These are phyloP conservation scores for Rhyacophila evoluta DNA, from an alignment of 2,888 invertebrate genomes.

Conservation along the genomic window DNA sequence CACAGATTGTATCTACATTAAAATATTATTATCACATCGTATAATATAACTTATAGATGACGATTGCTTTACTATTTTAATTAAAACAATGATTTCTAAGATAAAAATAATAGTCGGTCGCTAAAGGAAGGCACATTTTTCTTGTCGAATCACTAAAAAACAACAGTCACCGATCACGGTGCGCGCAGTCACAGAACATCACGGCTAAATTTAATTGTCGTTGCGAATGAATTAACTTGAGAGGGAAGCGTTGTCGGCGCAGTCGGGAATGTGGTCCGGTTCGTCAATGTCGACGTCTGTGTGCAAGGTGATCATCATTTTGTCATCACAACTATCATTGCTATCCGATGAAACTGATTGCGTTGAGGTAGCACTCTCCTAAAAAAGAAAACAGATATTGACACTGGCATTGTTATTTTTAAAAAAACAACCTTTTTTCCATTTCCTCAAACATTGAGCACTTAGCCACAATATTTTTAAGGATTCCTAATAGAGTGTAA, in stretches of 20 bases:
- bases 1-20: too few species aligned
- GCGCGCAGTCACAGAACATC: neutral
- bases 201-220: neutral
- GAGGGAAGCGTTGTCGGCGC: conserved; percentile 35
- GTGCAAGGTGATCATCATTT: conserved; percentile 81
- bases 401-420: neutral
- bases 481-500: too few species aligned
- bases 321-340: conserved; percentile 78
- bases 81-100: neutral
- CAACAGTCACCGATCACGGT: neutral
- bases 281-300: conserved; percentile 72
- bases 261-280: conserved; percentile 29
- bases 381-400: conserved; percentile 56
- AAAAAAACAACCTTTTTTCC: too few species aligned
- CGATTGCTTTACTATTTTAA: neutral
- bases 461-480: too few species aligned
- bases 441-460: too few species aligned
- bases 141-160: neutral
- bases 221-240: conserved; percentile 36
- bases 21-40: neutral
- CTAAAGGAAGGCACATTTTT: conserved; percentile 1
- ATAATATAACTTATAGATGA: neutral
- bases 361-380: conserved; percentile 81
- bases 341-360: conserved; percentile 79
- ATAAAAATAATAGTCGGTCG: neutral